Percentiles rank a stretch among this genome's conserved stretches.
Conservation (phyloP, 2,797 vertebrate species). For the Denticeps clupeoides region DNA sequence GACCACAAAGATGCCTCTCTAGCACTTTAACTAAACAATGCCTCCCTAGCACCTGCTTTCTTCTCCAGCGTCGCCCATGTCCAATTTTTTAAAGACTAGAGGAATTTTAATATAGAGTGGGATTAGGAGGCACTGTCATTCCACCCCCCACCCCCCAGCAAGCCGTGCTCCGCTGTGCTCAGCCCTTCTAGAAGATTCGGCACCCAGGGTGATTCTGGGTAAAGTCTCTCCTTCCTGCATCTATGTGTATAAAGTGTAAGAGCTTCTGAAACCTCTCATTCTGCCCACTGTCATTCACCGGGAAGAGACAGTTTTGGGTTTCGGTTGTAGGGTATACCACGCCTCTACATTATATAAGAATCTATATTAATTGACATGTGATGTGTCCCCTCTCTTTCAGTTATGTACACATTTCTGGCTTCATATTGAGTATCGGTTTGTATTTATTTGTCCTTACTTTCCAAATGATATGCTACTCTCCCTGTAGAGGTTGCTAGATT, state of each 20-base stretch:
- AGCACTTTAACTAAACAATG: slow-evolving; percentile 27
- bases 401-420: slow-evolving; percentile 26
- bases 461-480: slow-evolving; percentile 9
- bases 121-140: background rate
- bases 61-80: background rate
- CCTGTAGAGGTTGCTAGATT: slow-evolving; percentile 7
- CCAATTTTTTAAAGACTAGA: background rate
- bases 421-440: slow-evolving; percentile 29
- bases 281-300: background rate
- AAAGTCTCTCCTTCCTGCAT: background rate
- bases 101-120: background rate
- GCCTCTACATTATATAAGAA: slow-evolving; percentile 42
- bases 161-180: background rate
- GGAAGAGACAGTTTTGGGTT: background rate
- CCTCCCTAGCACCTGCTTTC: slow-evolving; percentile 20
- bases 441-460: slow-evolving; percentile 23
- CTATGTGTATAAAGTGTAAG: background rate
- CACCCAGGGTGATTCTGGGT: background rate
- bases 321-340: slow-evolving; percentile 27
- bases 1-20: slow-evolving; percentile 17
- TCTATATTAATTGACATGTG: slow-evolving; percentile 41
- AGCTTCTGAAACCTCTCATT: background rate
- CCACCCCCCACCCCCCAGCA: background rate
- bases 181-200: background rate
- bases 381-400: slow-evolving; percentile 40